Evolutionary conservation across 2,113 vertebrate genomes (phyloP).

Genomic region (Colinus virginianus): DNA sequence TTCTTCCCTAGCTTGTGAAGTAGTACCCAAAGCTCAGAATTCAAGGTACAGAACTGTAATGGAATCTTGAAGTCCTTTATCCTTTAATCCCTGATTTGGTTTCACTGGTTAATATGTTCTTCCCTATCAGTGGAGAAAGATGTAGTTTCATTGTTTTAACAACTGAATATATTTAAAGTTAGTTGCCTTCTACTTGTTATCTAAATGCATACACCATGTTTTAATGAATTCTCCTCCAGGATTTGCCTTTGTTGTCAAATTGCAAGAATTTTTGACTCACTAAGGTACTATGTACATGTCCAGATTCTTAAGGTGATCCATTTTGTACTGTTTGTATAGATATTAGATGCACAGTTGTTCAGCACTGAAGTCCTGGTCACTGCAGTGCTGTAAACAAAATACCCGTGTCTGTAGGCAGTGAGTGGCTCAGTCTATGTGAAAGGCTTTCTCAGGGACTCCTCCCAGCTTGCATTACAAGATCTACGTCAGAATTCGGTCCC

Average conservation of each 20-base stretch:
- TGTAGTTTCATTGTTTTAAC: neutral
- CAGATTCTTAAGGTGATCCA: neutral
- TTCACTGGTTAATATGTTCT: neutral
- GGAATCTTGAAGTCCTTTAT: neutral
- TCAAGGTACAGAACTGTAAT: neutral
- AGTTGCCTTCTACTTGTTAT: neutral
- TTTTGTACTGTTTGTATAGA: neutral
- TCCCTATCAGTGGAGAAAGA: neutral
- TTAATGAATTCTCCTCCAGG: neutral
- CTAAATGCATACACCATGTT: too few species aligned
- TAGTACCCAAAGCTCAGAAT: neutral
- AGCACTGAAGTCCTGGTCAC: neutral
- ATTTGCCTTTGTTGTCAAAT: neutral
- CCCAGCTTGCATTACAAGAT: neutral
- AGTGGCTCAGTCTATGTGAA: fast-evolving
- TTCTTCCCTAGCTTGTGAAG: neutral
- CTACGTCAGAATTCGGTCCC: neutral
- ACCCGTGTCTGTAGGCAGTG: neutral
- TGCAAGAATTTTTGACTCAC: neutral
- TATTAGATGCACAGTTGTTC: neutral
- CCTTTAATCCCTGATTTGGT: neutral
- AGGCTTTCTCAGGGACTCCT: neutral
- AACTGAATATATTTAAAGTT: neutral
- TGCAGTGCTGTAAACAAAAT: neutral
- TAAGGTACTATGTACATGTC: neutral